phyloP scores from a whole-genome alignment of 2,113 vertebrate genomes.

The Pedionomus torquatus region DNA sequence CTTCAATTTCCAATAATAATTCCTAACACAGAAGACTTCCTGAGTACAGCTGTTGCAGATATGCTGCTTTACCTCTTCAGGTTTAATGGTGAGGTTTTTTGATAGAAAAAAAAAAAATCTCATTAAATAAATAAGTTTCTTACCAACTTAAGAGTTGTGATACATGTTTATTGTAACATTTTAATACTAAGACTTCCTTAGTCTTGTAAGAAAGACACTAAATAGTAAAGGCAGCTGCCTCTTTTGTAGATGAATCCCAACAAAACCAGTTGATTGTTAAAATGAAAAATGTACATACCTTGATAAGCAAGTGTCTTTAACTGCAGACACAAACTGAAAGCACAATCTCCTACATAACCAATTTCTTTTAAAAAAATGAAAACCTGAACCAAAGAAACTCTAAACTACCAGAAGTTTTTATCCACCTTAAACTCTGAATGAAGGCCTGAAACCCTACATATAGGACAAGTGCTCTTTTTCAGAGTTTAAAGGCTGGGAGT shows the following conservation, averaged over 20 bases:
- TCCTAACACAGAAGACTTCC: background rate
- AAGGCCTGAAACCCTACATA: background rate
- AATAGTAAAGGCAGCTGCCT: background rate
- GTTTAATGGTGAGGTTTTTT: background rate
- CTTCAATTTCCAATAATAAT: slow-evolving; percentile 9
- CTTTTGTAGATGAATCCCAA: background rate
- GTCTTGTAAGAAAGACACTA: background rate
- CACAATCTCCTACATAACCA: background rate
- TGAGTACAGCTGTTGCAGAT: slow-evolving; percentile 2
- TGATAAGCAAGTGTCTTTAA: background rate
- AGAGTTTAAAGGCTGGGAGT: background rate
- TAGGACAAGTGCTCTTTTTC: fast-evolving
- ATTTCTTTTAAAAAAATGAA: background rate
- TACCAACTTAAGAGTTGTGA: background rate
- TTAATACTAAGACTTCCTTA: background rate
- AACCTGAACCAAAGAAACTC: background rate
- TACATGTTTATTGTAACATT: background rate
- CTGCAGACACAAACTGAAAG: background rate
- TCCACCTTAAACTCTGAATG: no score
- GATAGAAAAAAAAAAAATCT: background rate
- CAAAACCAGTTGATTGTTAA: background rate
- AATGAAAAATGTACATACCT: background rate
- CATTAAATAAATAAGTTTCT: background rate
- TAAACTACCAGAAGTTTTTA: background rate
- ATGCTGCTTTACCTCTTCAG: background rate